A percentile compares a stretch with the other conserved stretches of the same genome.
phyloP scores from a whole-genome alignment of 2,888 invertebrate species.

The Caenorhabditis auriculariae region DNA sequence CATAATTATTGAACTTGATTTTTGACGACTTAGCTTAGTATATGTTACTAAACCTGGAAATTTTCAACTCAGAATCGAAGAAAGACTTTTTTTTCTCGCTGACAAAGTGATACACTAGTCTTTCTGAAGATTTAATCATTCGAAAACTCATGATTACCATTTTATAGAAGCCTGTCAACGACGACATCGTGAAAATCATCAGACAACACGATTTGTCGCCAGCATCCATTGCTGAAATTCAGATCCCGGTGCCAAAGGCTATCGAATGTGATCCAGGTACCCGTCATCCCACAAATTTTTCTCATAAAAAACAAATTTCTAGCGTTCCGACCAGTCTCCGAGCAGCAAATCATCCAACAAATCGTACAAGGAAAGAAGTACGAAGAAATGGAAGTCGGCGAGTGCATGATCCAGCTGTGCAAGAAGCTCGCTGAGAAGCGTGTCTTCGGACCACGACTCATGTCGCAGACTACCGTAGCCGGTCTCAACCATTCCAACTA shows the following conservation, averaged over 20 bases:
- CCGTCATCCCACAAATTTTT: neutral
- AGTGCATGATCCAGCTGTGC: conserved; percentile 61
- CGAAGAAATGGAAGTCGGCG: conserved; percentile 55
- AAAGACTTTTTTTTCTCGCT: too few species aligned
- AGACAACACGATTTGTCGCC: conserved; percentile 52
- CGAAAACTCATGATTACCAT: neutral
- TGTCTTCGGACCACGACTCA: conserved; percentile 61
- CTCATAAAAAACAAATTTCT: neutral
- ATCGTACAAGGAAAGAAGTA: conserved; percentile 57
- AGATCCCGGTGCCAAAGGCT: conserved; percentile 61
- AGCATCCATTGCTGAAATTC: conserved; percentile 44
- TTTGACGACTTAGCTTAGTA: too few species aligned
- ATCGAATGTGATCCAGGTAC: conserved; percentile 57
- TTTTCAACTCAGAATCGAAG: too few species aligned
- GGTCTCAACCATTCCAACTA: conserved; percentile 63
- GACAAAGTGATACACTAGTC: too few species aligned
- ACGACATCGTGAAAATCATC: conserved; percentile 60
- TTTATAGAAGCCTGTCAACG: conserved; percentile 42
- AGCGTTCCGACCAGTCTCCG: conserved; percentile 59
- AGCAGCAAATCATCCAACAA: conserved; percentile 60
- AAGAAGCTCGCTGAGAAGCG: conserved; percentile 63
- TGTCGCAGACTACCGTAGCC: conserved; percentile 62
- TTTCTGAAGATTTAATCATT: too few species aligned
- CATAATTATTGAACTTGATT: too few species aligned
- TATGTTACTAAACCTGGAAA: too few species aligned